Conservation (phyloP, 2,113 vertebrate species). For the Abramis brama region DNA sequence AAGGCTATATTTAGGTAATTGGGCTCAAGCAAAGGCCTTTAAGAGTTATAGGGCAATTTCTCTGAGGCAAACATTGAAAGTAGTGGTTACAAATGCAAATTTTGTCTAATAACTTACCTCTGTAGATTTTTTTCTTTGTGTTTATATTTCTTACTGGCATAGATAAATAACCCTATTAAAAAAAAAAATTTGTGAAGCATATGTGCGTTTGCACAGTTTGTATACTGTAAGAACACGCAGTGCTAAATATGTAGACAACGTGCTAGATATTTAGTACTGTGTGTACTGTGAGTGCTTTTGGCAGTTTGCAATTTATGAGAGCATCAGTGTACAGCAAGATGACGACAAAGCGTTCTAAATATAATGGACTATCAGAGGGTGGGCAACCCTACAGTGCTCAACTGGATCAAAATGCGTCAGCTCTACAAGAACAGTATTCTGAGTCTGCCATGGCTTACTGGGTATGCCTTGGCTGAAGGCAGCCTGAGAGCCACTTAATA, state of each 20-base stretch:
- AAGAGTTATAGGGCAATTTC: conserved; percentile 35
- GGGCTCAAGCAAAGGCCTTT: conserved; percentile 1
- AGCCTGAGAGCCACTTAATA: conserved; percentile 53
- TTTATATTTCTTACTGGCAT: no score
- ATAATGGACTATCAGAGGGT: conserved; percentile 33
- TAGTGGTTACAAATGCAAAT: conserved; percentile 17
- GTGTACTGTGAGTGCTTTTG: background rate
- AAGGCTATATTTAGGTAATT: conserved; percentile 45
- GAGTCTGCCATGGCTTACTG: conserved; percentile 33
- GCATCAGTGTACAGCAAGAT: conserved; percentile 10
- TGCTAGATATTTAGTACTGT: background rate
- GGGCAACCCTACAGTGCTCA: conserved; percentile 24
- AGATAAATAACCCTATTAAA: background rate
- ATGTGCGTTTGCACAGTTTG: background rate
- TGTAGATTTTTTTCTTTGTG: background rate
- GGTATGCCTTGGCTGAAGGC: conserved; percentile 30
- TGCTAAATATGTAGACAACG: background rate
- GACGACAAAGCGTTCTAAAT: conserved; percentile 47
- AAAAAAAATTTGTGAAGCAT: background rate
- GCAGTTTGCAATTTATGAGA: conserved; percentile 15
- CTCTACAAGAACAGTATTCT: conserved; percentile 21
- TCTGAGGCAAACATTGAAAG: conserved; percentile 40
- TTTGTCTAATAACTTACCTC: background rate
- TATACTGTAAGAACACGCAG: background rate
- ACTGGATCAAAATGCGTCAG: conserved; percentile 50